Evolutionary conservation across 1,140 invertebrate genomes (phyloP).

Genomic region (Pararge aegeria): DNA sequence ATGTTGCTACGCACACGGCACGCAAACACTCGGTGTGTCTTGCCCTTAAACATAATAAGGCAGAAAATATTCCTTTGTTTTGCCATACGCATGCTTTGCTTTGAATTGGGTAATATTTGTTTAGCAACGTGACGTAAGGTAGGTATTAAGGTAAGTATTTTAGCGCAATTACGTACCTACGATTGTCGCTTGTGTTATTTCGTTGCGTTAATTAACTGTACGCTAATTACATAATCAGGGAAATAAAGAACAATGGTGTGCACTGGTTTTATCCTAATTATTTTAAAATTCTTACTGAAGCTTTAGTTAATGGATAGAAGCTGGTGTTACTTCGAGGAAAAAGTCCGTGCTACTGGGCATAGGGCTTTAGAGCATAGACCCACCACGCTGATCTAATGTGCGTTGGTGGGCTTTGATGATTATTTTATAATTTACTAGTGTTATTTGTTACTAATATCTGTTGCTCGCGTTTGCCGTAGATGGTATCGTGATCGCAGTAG

Average conservation of each 20-base stretch:
- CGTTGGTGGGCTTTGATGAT: too few species aligned
- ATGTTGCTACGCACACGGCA: too few species aligned
- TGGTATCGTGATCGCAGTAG: too few species aligned
- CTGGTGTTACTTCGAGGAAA: too few species aligned
- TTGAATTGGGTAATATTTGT: conserved; percentile 1
- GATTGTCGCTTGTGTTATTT: neutral
- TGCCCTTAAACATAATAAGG: neutral
- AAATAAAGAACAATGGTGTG: conserved; percentile 5
- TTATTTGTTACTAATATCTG: too few species aligned
- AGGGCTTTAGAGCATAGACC: too few species aligned
- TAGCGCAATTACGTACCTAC: conserved; percentile 3
- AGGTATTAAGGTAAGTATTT: neutral
- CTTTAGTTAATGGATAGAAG: too few species aligned
- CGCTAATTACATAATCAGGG: neutral
- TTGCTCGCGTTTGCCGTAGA: too few species aligned
- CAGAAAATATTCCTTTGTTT: conserved; percentile 3
- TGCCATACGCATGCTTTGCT: conserved; percentile 4
- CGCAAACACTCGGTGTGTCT: too few species aligned
- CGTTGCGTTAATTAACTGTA: conserved; percentile 3
- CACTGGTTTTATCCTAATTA: neutral
- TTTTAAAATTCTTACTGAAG: neutral
- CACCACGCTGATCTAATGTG: too few species aligned
- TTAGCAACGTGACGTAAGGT: neutral
- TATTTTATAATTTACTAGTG: too few species aligned
- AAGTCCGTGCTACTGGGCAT: too few species aligned